phyloP scores from a whole-genome alignment of 1,140 invertebrate species.

The Lasioglossum albipes region DNA sequence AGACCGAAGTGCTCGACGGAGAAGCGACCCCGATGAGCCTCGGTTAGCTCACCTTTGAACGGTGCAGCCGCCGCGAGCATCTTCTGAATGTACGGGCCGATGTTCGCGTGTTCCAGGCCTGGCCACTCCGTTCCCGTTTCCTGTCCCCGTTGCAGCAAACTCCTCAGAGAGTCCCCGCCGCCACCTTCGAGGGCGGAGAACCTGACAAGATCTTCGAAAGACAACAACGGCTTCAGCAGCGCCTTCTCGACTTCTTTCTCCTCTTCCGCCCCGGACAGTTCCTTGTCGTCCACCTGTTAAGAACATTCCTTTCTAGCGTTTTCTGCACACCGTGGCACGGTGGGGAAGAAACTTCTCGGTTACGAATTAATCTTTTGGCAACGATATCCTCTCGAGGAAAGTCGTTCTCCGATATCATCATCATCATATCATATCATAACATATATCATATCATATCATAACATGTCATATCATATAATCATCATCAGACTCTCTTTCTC shows the following conservation, averaged over 20 bases:
- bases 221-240: constrained; percentile 81
- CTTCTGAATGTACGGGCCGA: constrained; percentile 82
- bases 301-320: constrained; percentile 59
- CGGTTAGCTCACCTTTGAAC: constrained; percentile 72
- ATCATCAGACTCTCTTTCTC: too few species aligned
- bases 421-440: neutral
- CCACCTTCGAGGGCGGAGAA: constrained; percentile 81
- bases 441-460: too few species aligned
- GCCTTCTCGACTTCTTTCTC: constrained; percentile 84
- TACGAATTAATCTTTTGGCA: constrained; percentile 35
- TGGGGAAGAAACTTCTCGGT: constrained; percentile 15
- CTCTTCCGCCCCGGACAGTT: constrained; percentile 84
- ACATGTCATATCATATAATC: too few species aligned
- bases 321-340: constrained; percentile 24
- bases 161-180: constrained; percentile 81
- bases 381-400: constrained; percentile 60
- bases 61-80: constrained; percentile 77
- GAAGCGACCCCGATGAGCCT: too few species aligned
- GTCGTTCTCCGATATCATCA: constrained; percentile 18
- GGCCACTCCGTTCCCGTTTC: constrained; percentile 79
- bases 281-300: constrained; percentile 82
- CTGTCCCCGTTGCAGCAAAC: constrained; percentile 81
- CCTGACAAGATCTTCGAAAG: constrained; percentile 83
- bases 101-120: constrained; percentile 80
- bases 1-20: too few species aligned